A percentile compares a stretch with the other conserved stretches of the same genome.
Conservation (phyloP, 1,140 invertebrate genomes). For the Colletes gigas region DNA sequence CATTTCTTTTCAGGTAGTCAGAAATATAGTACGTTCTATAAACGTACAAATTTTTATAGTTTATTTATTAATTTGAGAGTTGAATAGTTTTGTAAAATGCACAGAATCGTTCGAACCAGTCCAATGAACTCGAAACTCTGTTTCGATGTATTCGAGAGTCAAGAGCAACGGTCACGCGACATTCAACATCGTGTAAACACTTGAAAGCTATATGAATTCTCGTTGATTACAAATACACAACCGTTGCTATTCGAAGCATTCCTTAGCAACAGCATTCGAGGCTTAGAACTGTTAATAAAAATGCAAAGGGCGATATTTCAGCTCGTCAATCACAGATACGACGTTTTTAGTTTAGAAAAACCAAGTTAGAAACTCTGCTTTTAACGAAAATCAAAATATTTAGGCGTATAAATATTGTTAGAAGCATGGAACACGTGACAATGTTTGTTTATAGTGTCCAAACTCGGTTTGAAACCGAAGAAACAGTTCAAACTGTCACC, state of each 20-base stretch:
- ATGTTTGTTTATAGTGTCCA: neutral
- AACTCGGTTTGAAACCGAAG: neutral
- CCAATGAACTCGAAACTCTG: constrained; percentile 1
- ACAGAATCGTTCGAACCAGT: neutral
- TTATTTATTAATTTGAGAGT: too few species aligned
- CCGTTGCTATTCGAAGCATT: constrained; percentile 26
- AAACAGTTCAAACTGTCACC: neutral
- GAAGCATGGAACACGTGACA: neutral
- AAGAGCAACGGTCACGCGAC: constrained; percentile 13
- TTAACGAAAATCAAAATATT: neutral
- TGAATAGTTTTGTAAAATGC: neutral
- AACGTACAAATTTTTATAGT: neutral
- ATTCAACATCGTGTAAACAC: constrained; percentile 24
- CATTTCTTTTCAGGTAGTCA: too few species aligned
- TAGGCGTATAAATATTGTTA: neutral
- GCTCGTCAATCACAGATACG: neutral
- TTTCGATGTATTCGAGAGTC: neutral
- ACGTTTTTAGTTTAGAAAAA: neutral
- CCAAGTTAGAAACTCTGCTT: neutral
- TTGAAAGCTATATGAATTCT: too few species aligned
- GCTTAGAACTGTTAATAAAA: neutral
- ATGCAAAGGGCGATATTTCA: constrained; percentile 2
- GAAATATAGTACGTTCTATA: too few species aligned
- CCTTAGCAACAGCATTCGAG: neutral
- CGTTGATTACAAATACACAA: neutral